These are phyloP conservation scores for Crocidura indochinensis DNA, from an alignment of 2,797 vertebrate genomes.

Conservation along the genomic window DNA sequence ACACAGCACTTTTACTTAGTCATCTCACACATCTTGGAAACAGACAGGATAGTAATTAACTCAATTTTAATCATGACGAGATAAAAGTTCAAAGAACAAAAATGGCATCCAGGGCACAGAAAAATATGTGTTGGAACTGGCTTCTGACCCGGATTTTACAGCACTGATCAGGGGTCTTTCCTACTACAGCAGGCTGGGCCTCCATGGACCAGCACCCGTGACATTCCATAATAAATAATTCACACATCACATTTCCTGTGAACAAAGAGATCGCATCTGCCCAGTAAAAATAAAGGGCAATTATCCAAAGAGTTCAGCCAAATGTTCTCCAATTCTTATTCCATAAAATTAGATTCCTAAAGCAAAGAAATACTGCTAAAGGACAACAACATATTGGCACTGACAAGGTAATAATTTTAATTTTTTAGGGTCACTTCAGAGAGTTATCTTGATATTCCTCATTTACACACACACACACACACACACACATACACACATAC, in stretches of 20 bases:
- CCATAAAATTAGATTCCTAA: neutral
- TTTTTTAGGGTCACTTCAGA: neutral
- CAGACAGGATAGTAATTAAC: constrained; percentile 30
- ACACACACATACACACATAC: too few relatives aligned
- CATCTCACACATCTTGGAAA: constrained; percentile 61
- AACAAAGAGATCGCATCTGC: neutral
- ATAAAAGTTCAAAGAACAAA: constrained; percentile 37
- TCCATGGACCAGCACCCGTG: neutral
- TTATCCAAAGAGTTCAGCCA: neutral
- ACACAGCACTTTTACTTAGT: constrained; percentile 47
- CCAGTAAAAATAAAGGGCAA: constrained; percentile 22
- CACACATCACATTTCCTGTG: neutral
- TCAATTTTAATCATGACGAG: constrained; percentile 58
- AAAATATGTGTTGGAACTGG: neutral
- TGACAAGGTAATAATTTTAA: neutral
- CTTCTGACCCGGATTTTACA: neutral
- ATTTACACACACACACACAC: neutral
- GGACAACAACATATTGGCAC: neutral
- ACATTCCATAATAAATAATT: neutral
- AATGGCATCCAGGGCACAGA: neutral
- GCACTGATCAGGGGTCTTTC: neutral
- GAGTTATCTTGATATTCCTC: neutral
- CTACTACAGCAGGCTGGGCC: neutral
- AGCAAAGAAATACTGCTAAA: constrained; percentile 51
- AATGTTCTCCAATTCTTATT: constrained; percentile 30